Evolutionary conservation across 2,797 vertebrate genomes (phyloP).

Genomic region (Erpetoichthys calabaricus): DNA sequence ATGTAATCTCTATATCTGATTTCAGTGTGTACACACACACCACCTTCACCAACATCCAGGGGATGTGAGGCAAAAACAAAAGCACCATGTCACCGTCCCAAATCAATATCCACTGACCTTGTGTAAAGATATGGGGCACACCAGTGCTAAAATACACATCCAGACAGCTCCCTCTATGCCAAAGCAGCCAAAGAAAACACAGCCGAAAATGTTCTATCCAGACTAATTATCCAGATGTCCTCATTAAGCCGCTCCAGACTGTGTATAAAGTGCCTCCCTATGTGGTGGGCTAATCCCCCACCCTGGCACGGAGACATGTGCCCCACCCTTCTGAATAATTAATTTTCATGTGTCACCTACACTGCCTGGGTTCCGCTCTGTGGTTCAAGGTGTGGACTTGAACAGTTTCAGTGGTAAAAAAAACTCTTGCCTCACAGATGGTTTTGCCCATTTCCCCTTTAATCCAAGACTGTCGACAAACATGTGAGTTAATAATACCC

Average conservation of each 20-base stretch:
- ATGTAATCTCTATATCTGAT: too few relatives aligned
- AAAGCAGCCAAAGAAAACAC: conserved; percentile 13
- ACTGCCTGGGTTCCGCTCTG: too few relatives aligned
- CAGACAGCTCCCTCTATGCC: conserved; percentile 7
- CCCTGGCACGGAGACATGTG: conserved; percentile 18
- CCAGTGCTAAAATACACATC: too few relatives aligned
- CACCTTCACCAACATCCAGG: too few relatives aligned
- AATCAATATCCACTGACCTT: background rate
- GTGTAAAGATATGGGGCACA: background rate
- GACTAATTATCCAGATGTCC: conserved; percentile 5
- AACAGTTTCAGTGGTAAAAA: too few relatives aligned
- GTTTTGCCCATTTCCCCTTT: too few relatives aligned
- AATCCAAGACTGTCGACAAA: too few relatives aligned
- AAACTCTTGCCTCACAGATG: too few relatives aligned
- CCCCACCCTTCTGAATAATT: conserved; percentile 6
- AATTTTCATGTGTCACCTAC: background rate
- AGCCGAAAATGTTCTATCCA: conserved; percentile 17
- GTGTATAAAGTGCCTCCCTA: conserved; percentile 14
- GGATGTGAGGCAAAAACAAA: background rate
- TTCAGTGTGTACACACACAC: too few relatives aligned
- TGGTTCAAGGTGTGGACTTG: too few relatives aligned
- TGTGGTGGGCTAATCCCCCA: conserved; percentile 34
- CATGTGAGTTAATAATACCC: too few relatives aligned
- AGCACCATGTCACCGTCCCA: background rate
- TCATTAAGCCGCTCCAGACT: conserved; percentile 5